Evolutionary conservation across 2,888 invertebrate species (phyloP).

Genomic region (Latrodectus elegans): DNA sequence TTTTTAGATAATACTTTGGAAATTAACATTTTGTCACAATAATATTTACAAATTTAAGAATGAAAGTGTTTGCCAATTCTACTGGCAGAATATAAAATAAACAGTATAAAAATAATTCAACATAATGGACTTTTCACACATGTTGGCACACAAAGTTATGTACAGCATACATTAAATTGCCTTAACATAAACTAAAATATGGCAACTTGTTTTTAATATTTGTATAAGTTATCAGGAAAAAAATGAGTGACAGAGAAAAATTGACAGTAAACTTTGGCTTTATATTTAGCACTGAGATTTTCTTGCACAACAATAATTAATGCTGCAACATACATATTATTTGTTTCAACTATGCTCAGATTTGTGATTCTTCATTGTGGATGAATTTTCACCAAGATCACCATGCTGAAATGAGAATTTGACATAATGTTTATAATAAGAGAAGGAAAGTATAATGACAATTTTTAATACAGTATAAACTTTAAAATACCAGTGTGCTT

Average conservation of each 20-base stretch:
- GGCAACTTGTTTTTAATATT: neutral
- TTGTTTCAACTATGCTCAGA: constrained; percentile 57
- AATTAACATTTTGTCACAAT: no score
- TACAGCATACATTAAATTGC: neutral
- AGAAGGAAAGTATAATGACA: neutral
- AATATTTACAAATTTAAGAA: no score
- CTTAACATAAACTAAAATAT: neutral
- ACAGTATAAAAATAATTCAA: neutral
- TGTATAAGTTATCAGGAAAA: no score
- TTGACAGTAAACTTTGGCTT: neutral
- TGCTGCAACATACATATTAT: neutral
- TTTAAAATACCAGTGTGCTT: no score
- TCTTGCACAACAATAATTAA: neutral
- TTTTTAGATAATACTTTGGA: no score
- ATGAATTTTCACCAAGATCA: constrained; percentile 34
- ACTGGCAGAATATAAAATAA: no score
- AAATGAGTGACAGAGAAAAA: neutral
- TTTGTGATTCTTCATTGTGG: constrained; percentile 34
- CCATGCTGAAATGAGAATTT: constrained; percentile 26
- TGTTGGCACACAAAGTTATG: constrained; percentile 24
- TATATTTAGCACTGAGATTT: neutral
- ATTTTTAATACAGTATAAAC: no score
- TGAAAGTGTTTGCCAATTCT: no score
- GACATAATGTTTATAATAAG: no score
- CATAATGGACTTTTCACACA: constrained; percentile 9